Evolutionary conservation across 1,140 invertebrate genomes (phyloP).

Genomic region (Bombus balteatus): DNA sequence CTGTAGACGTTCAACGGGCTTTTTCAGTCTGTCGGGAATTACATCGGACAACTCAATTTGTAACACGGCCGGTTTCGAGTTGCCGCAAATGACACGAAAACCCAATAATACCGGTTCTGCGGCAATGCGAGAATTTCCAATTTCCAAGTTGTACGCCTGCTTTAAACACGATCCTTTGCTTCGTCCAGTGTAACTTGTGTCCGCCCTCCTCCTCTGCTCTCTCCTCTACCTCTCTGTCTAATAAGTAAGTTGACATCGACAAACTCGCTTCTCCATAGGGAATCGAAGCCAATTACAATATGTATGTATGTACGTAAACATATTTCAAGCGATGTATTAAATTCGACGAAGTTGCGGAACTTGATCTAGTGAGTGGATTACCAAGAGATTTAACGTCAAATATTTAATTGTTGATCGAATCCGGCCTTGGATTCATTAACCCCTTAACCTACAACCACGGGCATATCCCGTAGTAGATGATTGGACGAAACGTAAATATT

Average conservation of each 20-base stretch:
- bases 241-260: neutral
- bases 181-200: neutral
- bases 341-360: neutral
- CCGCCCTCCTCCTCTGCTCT: too few relatives aligned
- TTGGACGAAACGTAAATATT: too few relatives aligned
- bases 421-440: too few relatives aligned
- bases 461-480: too few relatives aligned
- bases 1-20: constrained; percentile 31
- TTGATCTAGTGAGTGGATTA: neutral
- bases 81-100: constrained; percentile 58
- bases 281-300: neutral
- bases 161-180: constrained; percentile 23
- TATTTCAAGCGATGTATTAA: neutral
- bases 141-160: constrained; percentile 49
- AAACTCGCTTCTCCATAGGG: neutral
- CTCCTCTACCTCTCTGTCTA: neutral
- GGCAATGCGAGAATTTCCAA: constrained; percentile 63
- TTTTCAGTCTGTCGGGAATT: constrained; percentile 25
- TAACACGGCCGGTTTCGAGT: constrained; percentile 23
- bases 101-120: constrained; percentile 49
- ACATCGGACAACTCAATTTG: constrained; percentile 48
- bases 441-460: too few relatives aligned
- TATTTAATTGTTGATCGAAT: too few relatives aligned
- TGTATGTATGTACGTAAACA: neutral
- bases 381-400: too few relatives aligned